Conservation (phyloP, 2,797 vertebrate genomes). For the Pseudochromis fuscus region DNA sequence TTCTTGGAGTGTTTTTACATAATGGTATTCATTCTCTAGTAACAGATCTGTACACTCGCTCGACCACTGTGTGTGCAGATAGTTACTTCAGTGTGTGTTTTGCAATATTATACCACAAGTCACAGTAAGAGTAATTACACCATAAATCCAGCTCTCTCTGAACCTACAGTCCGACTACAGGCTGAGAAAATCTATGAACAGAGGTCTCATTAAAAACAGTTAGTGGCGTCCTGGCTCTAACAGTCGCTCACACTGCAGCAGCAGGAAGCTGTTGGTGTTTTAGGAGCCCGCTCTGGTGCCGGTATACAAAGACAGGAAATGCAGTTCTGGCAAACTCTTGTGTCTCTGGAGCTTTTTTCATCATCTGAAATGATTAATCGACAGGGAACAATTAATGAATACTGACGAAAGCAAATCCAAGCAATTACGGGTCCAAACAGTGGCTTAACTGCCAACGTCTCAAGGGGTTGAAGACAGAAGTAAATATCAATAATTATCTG, state of each 20-base stretch:
- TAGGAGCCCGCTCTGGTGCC: conserved; percentile 33
- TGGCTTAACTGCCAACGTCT: conserved; percentile 59
- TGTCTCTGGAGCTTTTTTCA: conserved; percentile 64
- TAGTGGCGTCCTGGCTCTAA: conserved; percentile 15
- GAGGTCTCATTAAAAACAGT: conserved; percentile 44
- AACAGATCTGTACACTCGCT: neutral
- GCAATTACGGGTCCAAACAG: conserved; percentile 74
- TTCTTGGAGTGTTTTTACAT: neutral
- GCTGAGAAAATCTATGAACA: conserved; percentile 21
- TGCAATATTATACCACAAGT: conserved; percentile 5
- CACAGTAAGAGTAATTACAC: conserved; percentile 10
- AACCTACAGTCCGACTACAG: conserved; percentile 35
- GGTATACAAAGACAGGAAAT: neutral
- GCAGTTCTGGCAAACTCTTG: conserved; percentile 23
- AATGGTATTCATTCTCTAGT: too few relatives aligned
- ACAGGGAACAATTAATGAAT: conserved; percentile 69
- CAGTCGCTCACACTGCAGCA: conserved; percentile 23
- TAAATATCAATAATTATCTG: conserved; percentile 56
- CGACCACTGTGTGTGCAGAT: neutral
- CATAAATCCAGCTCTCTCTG: conserved; percentile 24
- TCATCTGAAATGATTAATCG: conserved; percentile 75
- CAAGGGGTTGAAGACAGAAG: conserved; percentile 39
- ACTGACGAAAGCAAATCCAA: conserved; percentile 57
- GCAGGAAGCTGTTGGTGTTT: conserved; percentile 28
- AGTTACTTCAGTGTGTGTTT: conserved; percentile 6